Evolutionary conservation across 1,140 invertebrate species (phyloP).

Genomic region (Zophobas atratus): DNA sequence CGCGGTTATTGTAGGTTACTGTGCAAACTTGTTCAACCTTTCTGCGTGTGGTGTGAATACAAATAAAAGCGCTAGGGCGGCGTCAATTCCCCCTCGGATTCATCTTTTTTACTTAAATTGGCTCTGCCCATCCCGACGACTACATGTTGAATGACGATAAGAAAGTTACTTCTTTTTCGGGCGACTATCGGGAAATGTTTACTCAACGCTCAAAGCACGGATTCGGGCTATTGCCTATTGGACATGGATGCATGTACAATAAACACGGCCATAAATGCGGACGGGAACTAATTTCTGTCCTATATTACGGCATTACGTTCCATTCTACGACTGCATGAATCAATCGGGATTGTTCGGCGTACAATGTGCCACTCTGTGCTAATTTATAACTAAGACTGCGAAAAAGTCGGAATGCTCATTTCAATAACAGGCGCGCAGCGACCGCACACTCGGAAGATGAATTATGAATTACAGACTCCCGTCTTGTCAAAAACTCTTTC

Average conservation of each 20-base stretch:
- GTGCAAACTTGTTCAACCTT: slow-evolving; percentile 42
- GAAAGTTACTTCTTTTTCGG: slow-evolving; percentile 14
- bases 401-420: slow-evolving; percentile 1
- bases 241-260: slow-evolving; percentile 17
- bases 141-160: slow-evolving; percentile 37
- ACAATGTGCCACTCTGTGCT: slow-evolving; percentile 9
- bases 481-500: not conserved
- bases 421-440: not conserved
- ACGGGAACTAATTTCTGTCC: slow-evolving; percentile 40
- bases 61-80: slow-evolving; percentile 21
- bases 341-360: slow-evolving; percentile 27
- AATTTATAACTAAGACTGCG: not conserved
- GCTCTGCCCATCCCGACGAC: slow-evolving; percentile 22
- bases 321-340: slow-evolving; percentile 27
- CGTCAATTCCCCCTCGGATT: slow-evolving; percentile 28
- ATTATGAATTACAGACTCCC: not conserved
- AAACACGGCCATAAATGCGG: slow-evolving; percentile 27
- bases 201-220: not conserved
- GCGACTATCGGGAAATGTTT: not conserved
- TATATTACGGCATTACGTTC: slow-evolving; percentile 18
- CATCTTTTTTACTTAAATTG: slow-evolving; percentile 34
- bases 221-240: not conserved
- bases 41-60: slow-evolving; percentile 34
- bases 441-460: not conserved
- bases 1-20: slow-evolving; percentile 41